phyloP scores from a whole-genome alignment of 2,797 vertebrate species.

The Myotis pilosus region DNA sequence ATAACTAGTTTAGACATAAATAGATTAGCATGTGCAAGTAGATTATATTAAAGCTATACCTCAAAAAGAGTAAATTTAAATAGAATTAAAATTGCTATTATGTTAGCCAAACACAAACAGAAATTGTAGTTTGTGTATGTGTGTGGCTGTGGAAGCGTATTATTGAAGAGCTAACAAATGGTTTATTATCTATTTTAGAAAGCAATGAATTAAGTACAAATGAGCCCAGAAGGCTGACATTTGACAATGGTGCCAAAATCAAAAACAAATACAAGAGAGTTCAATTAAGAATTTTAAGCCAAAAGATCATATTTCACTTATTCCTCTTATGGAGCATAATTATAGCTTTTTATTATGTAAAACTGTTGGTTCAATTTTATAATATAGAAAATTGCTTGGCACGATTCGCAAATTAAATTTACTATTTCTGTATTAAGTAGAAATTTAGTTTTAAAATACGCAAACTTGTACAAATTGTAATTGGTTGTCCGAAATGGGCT shows the following conservation, averaged over 20 bases:
- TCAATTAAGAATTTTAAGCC: conserved; percentile 34
- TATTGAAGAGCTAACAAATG: background rate
- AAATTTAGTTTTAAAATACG: conserved; percentile 21
- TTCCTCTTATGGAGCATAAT: background rate
- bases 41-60: background rate
- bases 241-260: background rate
- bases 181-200: background rate
- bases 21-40: background rate
- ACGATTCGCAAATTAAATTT: background rate
- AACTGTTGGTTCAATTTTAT: conserved; percentile 14
- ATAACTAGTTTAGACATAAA: background rate
- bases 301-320: background rate
- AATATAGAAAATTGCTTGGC: background rate
- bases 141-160: background rate
- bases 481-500: background rate
- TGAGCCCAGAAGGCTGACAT: background rate
- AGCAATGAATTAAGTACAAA: background rate
- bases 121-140: background rate
- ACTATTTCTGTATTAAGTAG: background rate
- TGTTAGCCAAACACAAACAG: background rate
- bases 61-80: background rate
- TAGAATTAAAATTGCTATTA: background rate
- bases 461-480: background rate
- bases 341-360: conserved; percentile 1
- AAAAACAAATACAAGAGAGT: conserved; percentile 8